phyloP scores from a whole-genome alignment of 2,797 vertebrate genomes.

The Danionella dracula region DNA sequence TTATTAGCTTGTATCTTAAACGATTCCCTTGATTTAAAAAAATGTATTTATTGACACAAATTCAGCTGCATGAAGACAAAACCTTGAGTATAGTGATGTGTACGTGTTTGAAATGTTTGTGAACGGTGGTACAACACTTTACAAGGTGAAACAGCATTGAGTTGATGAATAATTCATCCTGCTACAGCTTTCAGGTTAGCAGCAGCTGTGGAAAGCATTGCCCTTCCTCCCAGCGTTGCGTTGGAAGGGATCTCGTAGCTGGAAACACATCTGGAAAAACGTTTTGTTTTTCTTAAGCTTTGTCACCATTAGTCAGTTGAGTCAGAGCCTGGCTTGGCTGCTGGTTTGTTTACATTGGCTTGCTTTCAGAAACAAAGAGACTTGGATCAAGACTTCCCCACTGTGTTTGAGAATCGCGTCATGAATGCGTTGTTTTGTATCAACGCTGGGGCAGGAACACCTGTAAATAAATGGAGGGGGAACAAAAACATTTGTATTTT shows the following conservation, averaged over 20 bases:
- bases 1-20: constrained; percentile 2
- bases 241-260: background rate
- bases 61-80: constrained; percentile 6
- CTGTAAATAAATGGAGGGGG: constrained; percentile 76
- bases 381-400: constrained; percentile 36
- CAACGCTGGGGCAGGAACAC: constrained; percentile 47
- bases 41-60: background rate
- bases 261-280: constrained; percentile 16
- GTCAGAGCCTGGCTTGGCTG: background rate
- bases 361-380: background rate
- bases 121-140: constrained; percentile 4
- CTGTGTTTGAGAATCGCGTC: constrained; percentile 55
- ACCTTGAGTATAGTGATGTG: constrained; percentile 10
- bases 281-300: constrained; percentile 16
- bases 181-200: constrained; percentile 1
- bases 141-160: background rate
- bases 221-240: background rate
- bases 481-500: constrained; percentile 79
- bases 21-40: background rate
- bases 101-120: constrained; percentile 9
- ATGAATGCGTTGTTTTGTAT: constrained; percentile 21
- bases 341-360: constrained; percentile 16
- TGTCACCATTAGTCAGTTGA: constrained; percentile 20
- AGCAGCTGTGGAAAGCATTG: background rate
- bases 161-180: background rate